Evolutionary conservation across 2,113 vertebrate species (phyloP).

Genomic region (Tringa solitaria): DNA sequence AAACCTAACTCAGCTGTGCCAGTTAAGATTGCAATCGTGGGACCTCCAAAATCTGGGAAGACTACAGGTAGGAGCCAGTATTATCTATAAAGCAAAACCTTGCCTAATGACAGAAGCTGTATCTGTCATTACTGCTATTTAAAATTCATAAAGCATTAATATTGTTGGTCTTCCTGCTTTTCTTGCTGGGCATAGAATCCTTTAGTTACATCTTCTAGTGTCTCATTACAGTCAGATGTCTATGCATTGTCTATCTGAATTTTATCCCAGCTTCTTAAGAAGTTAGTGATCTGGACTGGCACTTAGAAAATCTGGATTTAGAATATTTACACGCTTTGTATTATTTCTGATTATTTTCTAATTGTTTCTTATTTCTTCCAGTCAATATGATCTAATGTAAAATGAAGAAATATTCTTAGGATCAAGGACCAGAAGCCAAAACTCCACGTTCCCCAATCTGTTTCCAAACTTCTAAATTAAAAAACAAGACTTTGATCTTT

Average conservation of each 20-base stretch:
- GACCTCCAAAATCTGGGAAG: constrained; percentile 94
- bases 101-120: background rate
- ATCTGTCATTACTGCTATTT: background rate
- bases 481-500: background rate
- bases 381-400: background rate
- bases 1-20: constrained; percentile 80
- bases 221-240: background rate
- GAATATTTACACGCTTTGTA: background rate
- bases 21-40: constrained; percentile 84
- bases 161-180: background rate
- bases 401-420: background rate
- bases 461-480: background rate
- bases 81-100: background rate
- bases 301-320: background rate
- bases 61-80: constrained; percentile 80
- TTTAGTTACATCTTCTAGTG: background rate
- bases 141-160: background rate
- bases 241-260: background rate
- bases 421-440: background rate
- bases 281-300: background rate
- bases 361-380: background rate
- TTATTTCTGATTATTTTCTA: background rate
- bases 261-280: background rate
- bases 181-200: background rate
- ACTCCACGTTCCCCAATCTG: background rate